Evolutionary conservation across 53 echinoderm and acorn worm genomes (phyloP), one percentile per base, ranked within the genome.

Genomic region (Luidia sarsii): DNA sequence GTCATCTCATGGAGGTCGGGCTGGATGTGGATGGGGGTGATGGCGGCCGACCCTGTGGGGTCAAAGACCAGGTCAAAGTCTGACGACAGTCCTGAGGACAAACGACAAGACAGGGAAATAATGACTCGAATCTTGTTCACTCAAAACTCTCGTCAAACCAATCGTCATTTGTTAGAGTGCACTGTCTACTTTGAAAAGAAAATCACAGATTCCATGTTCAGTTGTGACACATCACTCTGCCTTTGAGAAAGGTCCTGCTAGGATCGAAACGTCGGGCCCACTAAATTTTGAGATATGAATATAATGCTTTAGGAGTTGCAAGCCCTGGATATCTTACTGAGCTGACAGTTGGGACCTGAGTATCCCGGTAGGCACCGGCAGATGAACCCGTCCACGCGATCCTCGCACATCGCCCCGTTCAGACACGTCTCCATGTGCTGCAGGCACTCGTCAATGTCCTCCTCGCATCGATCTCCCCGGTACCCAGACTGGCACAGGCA

Each of bases 361-460:
- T 54, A 83, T 4, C 83, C 83, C 1, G 83, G 71, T 3, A 59
- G 50, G 32, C 83, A 83, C 2, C 49, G 83, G 69, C 83, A 83
- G 22, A 57, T 3, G 24, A 70, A 83, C 0, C 86, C 77, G 73
- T 90, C 77, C 24, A 82, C 55, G 3, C 27, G 31, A 39, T 90
- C 90, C 34, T 75, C 63, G 37, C 90, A 90, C 50, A 60, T 37
- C 1, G 82, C 91, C 10, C 79, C 91, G 64, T 91, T 81, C 56
- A 86, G 30, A 10, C 90, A 90, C 37, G 73, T 28, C 61, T 75
- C 45, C 75, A 75, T 90, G 14, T 90, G 72, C 32, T 50, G 48
- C 8, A 59, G 18, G 36, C 90, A 90, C 43, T 90, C 90, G 27
- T 90, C 68, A 3, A 90, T 51, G 25, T 90, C 86, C 14, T 82